Evolutionary conservation across 2,797 vertebrate species (phyloP).

Genomic region (Sphenodon punctatus): DNA sequence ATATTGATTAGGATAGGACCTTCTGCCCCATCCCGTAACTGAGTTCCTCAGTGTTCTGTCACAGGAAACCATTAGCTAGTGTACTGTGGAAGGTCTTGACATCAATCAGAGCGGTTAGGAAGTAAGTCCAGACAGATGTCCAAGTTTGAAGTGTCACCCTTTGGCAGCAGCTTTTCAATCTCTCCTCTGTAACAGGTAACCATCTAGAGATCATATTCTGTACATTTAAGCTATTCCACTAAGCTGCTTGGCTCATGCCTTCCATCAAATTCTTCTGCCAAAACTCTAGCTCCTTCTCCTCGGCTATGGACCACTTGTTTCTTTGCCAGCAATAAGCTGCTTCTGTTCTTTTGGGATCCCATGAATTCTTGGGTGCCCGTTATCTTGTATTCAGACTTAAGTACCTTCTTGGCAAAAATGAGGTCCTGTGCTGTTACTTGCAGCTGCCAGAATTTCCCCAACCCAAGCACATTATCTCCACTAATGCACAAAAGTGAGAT

Average conservation of each 20-base stretch:
- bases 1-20: background rate
- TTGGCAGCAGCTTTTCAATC: background rate
- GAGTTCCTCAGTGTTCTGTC: background rate
- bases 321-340: constrained; percentile 63
- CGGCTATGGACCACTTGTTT: constrained; percentile 17
- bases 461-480: constrained; percentile 22
- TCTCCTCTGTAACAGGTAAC: background rate
- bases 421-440: constrained; percentile 35
- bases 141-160: background rate
- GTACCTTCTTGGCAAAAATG: constrained; percentile 71
- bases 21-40: background rate
- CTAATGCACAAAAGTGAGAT: constrained; percentile 29
- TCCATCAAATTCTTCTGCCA: constrained; percentile 25
- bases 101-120: fast-evolving
- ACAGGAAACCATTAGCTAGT: background rate
- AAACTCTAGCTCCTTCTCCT: background rate
- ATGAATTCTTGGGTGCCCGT: constrained; percentile 43
- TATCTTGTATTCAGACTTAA: constrained; percentile 68
- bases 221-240: background rate
- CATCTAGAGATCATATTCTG: background rate
- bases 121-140: fast-evolving
- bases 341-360: constrained; percentile 58
- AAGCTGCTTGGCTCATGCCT: background rate
- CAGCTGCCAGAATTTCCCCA: constrained; percentile 60
- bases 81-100: background rate